Base-by-base conservation (phyloP, 2,888 invertebrate species). In the Scaptomyza tumidula region DNA sequence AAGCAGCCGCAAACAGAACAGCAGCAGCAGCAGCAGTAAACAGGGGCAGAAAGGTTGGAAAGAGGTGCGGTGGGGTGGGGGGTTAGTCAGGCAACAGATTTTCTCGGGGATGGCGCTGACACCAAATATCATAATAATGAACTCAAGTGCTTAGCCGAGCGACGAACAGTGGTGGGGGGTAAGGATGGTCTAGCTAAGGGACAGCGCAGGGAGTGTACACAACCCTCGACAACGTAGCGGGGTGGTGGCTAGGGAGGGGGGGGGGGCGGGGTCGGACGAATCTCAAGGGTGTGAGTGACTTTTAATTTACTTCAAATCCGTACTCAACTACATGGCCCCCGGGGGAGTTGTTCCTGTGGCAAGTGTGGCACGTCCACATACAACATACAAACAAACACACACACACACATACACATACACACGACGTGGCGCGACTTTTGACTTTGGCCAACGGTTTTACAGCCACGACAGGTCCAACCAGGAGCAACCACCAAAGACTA, bases 271-370 rank as follows among this genome's bases (percentile, higher is more conserved):
- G 57, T 39, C 35, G n/a, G n/a, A 11, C 13, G 19, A 3, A 9
- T 6, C 31, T 39, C 14, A 39, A 13, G 64, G 83, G 90, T 90
- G 89, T 91, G 91, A 90, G 90, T 90, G 90, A 90, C 86, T 91
- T 91, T 91, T 91, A 91, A 91, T 91, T 91, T 92, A 91, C 90
- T 91, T 86, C 90, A 90, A 85, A 86, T 83, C 88, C 84, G 88
- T 78, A 87, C 90, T 80, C 79, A 81, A 85, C 87, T 82, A 82
- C 75, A 71, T 78, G 78, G 83, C 85, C 78, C 89, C 77, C 66
- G 78, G 71, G 89, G 86, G 85, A 77, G 84, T 85, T 85, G 85
- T 80, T 70, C 57, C 69, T 83, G 85, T 65, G 80, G 80, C 83
- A 83, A 83, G 86, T 86, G 84, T 86, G 84, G 69, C 86, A 80